phyloP scores from a whole-genome alignment of 2,797 vertebrate genomes.

The Podarcis lilfordi region DNA sequence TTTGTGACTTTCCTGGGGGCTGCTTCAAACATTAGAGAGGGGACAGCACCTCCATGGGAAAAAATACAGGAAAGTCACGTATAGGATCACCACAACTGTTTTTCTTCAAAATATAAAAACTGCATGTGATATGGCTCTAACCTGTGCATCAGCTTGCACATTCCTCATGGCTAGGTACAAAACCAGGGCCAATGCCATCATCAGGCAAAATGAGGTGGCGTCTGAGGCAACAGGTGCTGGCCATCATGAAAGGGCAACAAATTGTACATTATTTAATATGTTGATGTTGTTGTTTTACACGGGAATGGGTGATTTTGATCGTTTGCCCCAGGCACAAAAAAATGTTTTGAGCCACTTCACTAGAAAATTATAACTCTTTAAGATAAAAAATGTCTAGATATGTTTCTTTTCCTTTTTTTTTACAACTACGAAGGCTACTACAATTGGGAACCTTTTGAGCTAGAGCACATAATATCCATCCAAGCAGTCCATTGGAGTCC shows the following conservation, averaged over 20 bases:
- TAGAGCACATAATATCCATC: background rate
- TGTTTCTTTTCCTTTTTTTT: conserved; percentile 16
- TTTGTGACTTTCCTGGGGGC: background rate
- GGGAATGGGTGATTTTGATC: background rate
- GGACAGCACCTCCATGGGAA: background rate
- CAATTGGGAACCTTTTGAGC: background rate
- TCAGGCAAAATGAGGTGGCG: background rate
- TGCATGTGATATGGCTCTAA: conserved; percentile 24
- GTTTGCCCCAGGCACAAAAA: background rate
- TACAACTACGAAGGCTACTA: rapidly evolving
- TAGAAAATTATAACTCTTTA: conserved; percentile 15
- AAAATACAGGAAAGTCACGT: background rate
- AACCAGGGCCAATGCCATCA: background rate
- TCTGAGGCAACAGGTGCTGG: background rate
- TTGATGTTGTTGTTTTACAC: background rate
- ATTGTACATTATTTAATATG: background rate
- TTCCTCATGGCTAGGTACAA: conserved; percentile 39
- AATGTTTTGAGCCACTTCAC: background rate
- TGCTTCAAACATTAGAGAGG: background rate
- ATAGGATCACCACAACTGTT: background rate
- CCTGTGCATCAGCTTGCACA: conserved; percentile 15
- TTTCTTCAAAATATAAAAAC: background rate
- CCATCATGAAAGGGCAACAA: background rate
- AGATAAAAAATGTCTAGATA: conserved; percentile 17
- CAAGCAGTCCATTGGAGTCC: background rate